These are phyloP conservation scores for Dexiosoma caninum DNA, from an alignment of 2,888 invertebrate genomes.

Conservation along the genomic window DNA sequence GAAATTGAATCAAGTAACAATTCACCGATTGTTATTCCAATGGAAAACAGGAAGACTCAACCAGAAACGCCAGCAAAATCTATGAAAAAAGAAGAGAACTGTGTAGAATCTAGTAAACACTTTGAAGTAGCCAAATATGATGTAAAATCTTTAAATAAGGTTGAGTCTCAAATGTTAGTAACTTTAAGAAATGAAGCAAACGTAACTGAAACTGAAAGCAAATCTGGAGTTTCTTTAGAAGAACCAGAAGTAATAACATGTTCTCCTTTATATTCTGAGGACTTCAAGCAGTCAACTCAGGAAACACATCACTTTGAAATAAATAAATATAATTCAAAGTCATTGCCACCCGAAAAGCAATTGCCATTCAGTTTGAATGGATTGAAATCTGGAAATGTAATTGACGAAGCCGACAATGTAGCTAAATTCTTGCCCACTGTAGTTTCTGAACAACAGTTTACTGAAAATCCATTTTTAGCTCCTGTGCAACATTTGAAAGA, in stretches of 20 bases:
- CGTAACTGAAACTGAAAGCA: neutral
- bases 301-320: conserved; percentile 59
- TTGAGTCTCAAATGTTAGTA: conserved; percentile 29
- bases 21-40: neutral
- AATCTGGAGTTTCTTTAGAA: neutral
- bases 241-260: neutral
- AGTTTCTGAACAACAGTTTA: conserved; percentile 33
- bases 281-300: neutral
- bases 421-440: neutral
- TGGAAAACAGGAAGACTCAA: neutral
- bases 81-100: neutral
- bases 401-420: neutral
- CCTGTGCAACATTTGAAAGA: conserved; percentile 65
- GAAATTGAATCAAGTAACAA: neutral
- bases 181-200: neutral
- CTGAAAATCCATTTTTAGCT: conserved; percentile 64
- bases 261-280: neutral
- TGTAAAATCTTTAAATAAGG: neutral
- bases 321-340: conserved; percentile 63
- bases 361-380: neutral
- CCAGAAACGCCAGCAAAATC: neutral
- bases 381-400: neutral
- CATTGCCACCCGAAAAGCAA: conserved; percentile 62
- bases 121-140: conserved; percentile 30
- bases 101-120: neutral